phyloP scores from a whole-genome alignment of 2,797 vertebrate species.

The Astyanax mexicanus region DNA sequence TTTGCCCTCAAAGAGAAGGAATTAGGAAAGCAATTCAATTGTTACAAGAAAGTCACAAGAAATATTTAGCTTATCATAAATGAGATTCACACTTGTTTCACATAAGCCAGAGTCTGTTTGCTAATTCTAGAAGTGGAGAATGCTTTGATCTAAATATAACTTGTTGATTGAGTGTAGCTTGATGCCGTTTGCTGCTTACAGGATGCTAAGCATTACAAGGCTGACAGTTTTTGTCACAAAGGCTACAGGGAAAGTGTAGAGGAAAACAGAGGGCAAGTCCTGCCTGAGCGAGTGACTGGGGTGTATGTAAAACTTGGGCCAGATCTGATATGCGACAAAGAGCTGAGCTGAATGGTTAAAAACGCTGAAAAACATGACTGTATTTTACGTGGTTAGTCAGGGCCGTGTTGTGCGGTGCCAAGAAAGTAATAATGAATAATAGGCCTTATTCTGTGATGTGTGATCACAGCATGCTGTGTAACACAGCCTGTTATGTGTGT shows the following conservation, averaged over 20 bases:
- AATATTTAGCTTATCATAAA: no score
- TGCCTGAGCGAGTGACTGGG: neutral
- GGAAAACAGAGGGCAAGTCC: neutral
- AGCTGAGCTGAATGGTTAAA: neutral
- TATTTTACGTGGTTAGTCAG: neutral
- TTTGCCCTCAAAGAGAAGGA: neutral
- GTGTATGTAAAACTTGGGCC: neutral
- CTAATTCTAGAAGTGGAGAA: neutral
- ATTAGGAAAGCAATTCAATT: neutral
- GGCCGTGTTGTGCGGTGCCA: neutral
- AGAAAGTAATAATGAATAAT: slow-evolving; percentile 9
- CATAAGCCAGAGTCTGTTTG: neutral
- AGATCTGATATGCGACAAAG: neutral
- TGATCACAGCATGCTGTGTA: slow-evolving; percentile 12
- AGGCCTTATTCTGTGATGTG: neutral
- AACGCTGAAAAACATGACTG: neutral
- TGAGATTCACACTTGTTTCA: no score
- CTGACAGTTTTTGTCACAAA: neutral
- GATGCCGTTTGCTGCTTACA: neutral
- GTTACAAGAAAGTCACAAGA: no score
- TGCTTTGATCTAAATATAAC: slow-evolving; percentile 29
- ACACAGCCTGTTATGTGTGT: slow-evolving; percentile 22
- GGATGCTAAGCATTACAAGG: no score
- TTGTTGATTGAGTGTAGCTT: neutral
- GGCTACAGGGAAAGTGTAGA: neutral